A percentile compares a stretch with the other conserved stretches of the same genome.
phyloP scores from a whole-genome alignment of 2,113 vertebrate genomes.

The Ceyx margarethae region DNA sequence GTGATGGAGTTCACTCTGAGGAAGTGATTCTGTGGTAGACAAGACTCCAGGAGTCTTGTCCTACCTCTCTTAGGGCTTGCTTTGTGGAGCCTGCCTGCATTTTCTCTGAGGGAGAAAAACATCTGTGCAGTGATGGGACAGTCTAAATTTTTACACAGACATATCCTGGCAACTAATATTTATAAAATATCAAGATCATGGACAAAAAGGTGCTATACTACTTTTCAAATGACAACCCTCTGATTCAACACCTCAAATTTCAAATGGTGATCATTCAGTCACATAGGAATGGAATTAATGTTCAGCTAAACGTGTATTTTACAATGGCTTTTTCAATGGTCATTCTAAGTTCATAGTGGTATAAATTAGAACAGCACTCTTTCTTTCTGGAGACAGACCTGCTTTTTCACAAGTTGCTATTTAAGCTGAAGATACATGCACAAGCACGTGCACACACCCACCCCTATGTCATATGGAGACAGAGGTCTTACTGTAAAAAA shows the following conservation, averaged over 20 bases:
- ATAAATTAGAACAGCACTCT: not conserved
- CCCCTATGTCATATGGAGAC: not conserved
- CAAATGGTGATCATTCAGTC: not conserved
- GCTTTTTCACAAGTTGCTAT: not conserved
- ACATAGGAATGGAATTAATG: not conserved
- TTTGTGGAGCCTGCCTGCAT: not conserved
- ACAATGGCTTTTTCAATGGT: not conserved
- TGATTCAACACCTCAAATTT: not conserved
- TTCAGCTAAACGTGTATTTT: not conserved
- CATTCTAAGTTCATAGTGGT: not conserved
- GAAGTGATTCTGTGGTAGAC: not conserved
- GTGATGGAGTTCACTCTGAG: not conserved
- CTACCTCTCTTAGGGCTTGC: not conserved
- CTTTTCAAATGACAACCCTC: not conserved
- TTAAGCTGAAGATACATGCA: not conserved
- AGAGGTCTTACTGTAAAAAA: not conserved
- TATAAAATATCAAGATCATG: not conserved
- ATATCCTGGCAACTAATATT: not conserved
- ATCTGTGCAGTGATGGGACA: not conserved
- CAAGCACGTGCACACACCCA: accelerated
- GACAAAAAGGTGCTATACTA: not conserved
- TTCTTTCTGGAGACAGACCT: not conserved
- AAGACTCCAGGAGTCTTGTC: not conserved
- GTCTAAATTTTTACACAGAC: not conserved
- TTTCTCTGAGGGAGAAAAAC: not conserved